Conservation (phyloP, 2,888 invertebrate species). For the Chorisops tibialis region DNA sequence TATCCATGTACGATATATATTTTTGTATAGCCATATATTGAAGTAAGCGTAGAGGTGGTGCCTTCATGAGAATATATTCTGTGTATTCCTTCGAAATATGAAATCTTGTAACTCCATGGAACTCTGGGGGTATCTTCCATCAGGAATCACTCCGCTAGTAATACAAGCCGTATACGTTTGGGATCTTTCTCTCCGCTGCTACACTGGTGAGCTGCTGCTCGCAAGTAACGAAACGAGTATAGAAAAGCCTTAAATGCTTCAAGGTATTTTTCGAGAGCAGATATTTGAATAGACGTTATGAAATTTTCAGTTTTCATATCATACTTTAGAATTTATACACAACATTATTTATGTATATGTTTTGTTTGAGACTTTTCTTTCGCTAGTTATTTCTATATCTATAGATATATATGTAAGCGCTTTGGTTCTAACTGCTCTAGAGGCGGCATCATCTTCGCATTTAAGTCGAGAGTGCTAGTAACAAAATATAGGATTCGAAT, state of each 20-base stretch:
- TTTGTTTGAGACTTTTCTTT: conserved; percentile 32
- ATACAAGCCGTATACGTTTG: background rate
- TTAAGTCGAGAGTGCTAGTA: no score
- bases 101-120: conserved; percentile 3
- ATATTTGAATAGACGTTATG: conserved; percentile 38
- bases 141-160: conserved; percentile 17
- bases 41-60: no score
- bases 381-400: no score
- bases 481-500: no score
- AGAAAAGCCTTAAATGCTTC: conserved; percentile 35
- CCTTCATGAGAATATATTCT: no score
- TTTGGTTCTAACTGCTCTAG: no score
- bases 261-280: conserved; percentile 37
- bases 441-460: no score
- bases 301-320: conserved; percentile 35
- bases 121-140: conserved; percentile 12
- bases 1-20: background rate
- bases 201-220: background rate
- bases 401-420: no score
- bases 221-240: conserved; percentile 26
- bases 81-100: conserved; percentile 2
- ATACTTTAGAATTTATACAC: conserved; percentile 31
- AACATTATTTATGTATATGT: conserved; percentile 33
- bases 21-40: no score
- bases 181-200: background rate